Evolutionary conservation across 2,888 invertebrate species (phyloP).

Genomic region (Dilophus febrilis): DNA sequence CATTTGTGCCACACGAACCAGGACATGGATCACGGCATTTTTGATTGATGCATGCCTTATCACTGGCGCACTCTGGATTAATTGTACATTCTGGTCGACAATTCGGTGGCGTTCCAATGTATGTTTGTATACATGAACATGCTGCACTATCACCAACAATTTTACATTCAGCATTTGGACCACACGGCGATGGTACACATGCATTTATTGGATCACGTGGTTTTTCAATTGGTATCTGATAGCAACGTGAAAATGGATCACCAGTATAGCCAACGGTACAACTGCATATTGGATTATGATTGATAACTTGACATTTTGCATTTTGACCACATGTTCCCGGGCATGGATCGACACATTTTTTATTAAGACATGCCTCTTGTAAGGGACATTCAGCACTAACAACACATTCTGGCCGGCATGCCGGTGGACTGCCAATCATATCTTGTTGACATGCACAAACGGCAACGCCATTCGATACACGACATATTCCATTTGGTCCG

Average conservation of each 20-base stretch:
- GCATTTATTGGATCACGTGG: conserved; percentile 33
- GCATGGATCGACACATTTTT: conserved; percentile 63
- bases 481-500: conserved; percentile 56
- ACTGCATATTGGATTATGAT: conserved; percentile 65
- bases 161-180: conserved; percentile 42
- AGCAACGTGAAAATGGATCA: conserved; percentile 55
- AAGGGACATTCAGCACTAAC: conserved; percentile 59
- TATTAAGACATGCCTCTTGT: conserved; percentile 53
- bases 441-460: conserved; percentile 53
- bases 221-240: conserved; percentile 26
- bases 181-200: conserved; percentile 46
- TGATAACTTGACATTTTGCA: conserved; percentile 64
- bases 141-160: conserved; percentile 37
- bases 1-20: conserved; percentile 59
- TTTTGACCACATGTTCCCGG: conserved; percentile 59
- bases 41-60: conserved; percentile 43
- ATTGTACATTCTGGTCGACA: conserved; percentile 48
- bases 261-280: conserved; percentile 53
- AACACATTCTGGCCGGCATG: conserved; percentile 63
- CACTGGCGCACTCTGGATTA: conserved; percentile 46
- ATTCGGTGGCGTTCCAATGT: conserved; percentile 46
- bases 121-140: conserved; percentile 41
- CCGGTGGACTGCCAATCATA: conserved; percentile 55
- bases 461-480: conserved; percentile 44
- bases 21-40: conserved; percentile 54